Percentiles rank a stretch among this genome's conserved stretches.
phyloP scores from a whole-genome alignment of 1,140 invertebrate genomes.

The Choristoneura fumiferana region DNA sequence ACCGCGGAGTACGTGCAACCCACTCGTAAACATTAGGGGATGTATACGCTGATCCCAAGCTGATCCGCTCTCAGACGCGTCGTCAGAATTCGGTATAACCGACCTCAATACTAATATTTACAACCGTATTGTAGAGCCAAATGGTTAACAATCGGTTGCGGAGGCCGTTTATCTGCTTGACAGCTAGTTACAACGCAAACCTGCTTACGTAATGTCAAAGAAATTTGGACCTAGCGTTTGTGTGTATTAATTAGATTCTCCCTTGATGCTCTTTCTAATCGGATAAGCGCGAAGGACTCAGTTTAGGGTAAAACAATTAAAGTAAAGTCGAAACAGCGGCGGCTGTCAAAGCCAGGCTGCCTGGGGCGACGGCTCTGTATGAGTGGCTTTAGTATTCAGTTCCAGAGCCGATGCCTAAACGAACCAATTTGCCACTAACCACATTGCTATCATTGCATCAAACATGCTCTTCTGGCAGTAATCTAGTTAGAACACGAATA shows the following conservation, averaged over 20 bases:
- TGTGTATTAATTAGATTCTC: constrained; percentile 4
- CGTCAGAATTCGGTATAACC: too few relatives aligned
- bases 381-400: constrained; percentile 10
- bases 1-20: background rate
- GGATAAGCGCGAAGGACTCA: constrained; percentile 8
- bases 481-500: background rate
- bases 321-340: background rate
- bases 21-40: background rate
- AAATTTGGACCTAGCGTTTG: background rate
- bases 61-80: background rate
- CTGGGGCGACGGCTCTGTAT: background rate
- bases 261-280: background rate
- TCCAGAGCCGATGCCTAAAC: background rate
- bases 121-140: too few relatives aligned
- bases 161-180: too few relatives aligned
- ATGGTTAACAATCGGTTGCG: too few relatives aligned
- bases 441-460: constrained; percentile 1
- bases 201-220: too few relatives aligned
- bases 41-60: background rate
- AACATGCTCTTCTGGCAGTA: background rate
- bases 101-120: too few relatives aligned
- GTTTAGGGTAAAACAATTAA: constrained; percentile 12
- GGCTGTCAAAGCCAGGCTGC: constrained; percentile 11
- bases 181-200: too few relatives aligned
- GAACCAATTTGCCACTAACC: constrained; percentile 11